Evolutionary conservation across 2,113 vertebrate genomes (phyloP).

Genomic region (Larimichthys crocea): DNA sequence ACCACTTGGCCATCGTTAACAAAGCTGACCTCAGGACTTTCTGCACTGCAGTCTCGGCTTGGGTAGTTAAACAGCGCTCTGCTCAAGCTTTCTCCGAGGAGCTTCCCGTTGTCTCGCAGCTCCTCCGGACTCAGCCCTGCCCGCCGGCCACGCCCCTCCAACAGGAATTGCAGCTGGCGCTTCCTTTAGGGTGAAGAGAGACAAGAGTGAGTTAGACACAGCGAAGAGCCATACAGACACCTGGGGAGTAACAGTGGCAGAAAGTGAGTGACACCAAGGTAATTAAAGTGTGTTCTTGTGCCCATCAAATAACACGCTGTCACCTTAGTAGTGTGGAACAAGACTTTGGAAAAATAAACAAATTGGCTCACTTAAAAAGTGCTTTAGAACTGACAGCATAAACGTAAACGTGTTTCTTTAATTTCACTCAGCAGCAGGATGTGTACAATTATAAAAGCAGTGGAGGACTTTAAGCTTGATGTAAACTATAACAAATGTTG

Average conservation of each 20-base stretch:
- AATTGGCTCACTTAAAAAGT: neutral
- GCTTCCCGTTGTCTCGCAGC: constrained; percentile 87
- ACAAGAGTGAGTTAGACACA: constrained; percentile 16
- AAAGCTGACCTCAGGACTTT: constrained; percentile 89
- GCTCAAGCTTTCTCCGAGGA: constrained; percentile 88
- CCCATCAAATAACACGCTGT: constrained; percentile 6
- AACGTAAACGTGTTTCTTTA: neutral
- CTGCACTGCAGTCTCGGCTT: constrained; percentile 86
- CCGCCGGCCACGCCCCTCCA: constrained; percentile 92
- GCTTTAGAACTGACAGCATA: neutral
- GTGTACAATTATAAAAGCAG: constrained; percentile 16
- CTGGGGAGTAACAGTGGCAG: constrained; percentile 6
- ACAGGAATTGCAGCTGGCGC: constrained; percentile 90
- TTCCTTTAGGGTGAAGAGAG: constrained; percentile 83
- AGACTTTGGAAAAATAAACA: neutral
- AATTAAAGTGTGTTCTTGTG: neutral
- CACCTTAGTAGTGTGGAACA: neutral
- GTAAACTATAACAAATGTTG: constrained; percentile 42
- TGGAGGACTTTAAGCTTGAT: constrained; percentile 11
- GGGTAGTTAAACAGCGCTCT: constrained; percentile 90
- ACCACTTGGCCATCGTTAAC: neutral
- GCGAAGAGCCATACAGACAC: constrained; percentile 10
- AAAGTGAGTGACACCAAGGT: constrained; percentile 22
- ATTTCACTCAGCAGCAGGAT: constrained; percentile 28
- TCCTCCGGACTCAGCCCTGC: constrained; percentile 87